phyloP scores from a whole-genome alignment of 2,797 vertebrate genomes.

The Nannoperca australis region DNA sequence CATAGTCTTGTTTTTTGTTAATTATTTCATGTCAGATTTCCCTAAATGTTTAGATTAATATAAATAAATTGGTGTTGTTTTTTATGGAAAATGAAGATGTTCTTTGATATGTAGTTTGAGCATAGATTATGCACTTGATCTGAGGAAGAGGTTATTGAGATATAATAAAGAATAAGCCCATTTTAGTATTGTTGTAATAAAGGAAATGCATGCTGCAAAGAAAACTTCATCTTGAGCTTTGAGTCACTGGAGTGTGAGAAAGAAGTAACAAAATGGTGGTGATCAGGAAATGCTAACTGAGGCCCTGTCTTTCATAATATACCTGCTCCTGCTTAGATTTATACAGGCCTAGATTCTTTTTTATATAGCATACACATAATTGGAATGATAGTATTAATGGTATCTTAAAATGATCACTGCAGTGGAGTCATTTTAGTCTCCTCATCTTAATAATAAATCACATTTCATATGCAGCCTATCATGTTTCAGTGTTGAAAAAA shows the following conservation, averaged over 20 bases:
- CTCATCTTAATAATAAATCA: background rate
- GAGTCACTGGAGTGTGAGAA: background rate
- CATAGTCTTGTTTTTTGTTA: conserved; percentile 1
- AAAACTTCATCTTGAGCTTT: background rate
- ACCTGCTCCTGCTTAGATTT: background rate
- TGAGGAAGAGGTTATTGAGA: background rate
- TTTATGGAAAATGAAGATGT: background rate
- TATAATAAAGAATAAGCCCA: background rate
- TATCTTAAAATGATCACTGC: background rate
- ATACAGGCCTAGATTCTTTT: background rate
- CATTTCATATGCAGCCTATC: background rate
- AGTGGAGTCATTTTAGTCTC: background rate
- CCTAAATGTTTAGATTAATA: background rate
- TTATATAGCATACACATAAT: background rate
- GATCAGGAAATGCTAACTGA: conserved; percentile 18
- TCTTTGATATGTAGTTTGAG: background rate
- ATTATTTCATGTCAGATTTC: background rate
- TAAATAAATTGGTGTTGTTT: background rate
- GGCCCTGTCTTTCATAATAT: background rate
- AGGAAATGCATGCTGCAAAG: background rate
- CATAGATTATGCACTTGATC: background rate
- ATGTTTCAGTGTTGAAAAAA: background rate
- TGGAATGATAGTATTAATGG: background rate
- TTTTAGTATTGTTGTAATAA: background rate
- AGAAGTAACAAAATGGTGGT: conserved; percentile 26